Evolutionary conservation across 2,888 invertebrate species (phyloP), one percentile per base, ranked within the genome.

Genomic region (Gortyna flavago): DNA sequence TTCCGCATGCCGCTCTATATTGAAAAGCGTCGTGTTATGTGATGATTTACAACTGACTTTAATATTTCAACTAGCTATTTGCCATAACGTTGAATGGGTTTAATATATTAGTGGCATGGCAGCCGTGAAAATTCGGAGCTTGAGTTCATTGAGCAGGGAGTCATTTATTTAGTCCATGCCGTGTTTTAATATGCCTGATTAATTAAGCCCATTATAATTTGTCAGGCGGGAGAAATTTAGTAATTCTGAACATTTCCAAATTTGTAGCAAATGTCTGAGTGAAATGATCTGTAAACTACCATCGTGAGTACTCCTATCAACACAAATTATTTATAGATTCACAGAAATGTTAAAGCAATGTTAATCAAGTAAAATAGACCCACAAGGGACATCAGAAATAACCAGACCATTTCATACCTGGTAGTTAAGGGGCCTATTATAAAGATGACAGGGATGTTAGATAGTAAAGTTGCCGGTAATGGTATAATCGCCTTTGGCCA

Each of bases 1-100:
- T 93, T 94, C 94, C 94, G 94, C 92, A 92, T 93, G 84, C 89
- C 90, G 87, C 83, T 85, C 86, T 84, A 88, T 80, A 86, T 88
- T 88, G 88, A 86, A 87, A 86, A 88, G 83, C 86, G 90, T 88
- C 85, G 87, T 87, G 85, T 89, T 89, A 87, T 80, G 84, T 88
- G 86, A 91, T 92, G 91, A 92, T 92, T 92, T 92, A 92, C 83
- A 85, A 81, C 86, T 76, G 81, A 86, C 88, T 89, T 91, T 91
- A 90, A 91, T 79, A 85, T 83, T 86, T 88, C 86, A 88, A 88
- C 87, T 86, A 85, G 80, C 72, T 75, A 85, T 88, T 89, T 84
- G 82, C 80, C 81, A 74, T 81, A 85, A 79, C 38, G 79, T 85
- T 88, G 81, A 87, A 86, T 86, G 76, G 74, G 73, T 64, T 81